Evolutionary conservation across 2,888 invertebrate genomes (phyloP), one percentile per base, ranked within the genome.

Genomic region (Dryocosmus kuriphilus): DNA sequence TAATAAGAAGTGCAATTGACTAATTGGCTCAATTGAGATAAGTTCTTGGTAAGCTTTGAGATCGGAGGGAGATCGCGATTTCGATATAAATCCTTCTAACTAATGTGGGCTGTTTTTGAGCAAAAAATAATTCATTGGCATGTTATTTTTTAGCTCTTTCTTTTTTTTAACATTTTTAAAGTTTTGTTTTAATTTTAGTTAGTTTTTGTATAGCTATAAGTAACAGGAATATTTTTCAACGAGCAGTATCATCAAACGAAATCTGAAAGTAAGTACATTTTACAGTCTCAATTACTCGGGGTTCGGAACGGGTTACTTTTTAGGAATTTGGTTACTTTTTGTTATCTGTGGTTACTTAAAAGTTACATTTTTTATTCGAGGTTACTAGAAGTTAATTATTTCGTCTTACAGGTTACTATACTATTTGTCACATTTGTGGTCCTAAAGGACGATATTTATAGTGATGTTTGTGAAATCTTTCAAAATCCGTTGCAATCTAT

Each of bases 1-100:
- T 55, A 71, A 71, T 71, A 32, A 65, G 24, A 65, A 71, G 51
- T 71, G 71, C 71, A 55, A 71, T 71, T 71, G 51, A 51, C 71
- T 71, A 71, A 71, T 71, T 71, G 71, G 32, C 71, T 71, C 71
- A 71, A 71, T 71, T 71, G 67, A 71, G 67, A 71, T 51, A 71
- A 71, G 51, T 71, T 71, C 67, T 71, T 30, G 51, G 67, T 65
- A 71, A 71, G 67, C 67, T 30, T 71, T 71, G n/a, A 71, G 30
- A 71, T 71, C 46, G 41, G 41, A 65, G 65, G 65, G 65, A 65
- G 65, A 65, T 65, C 16, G 27, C 67, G 16, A 71, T 71, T 71
- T 71, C 27, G 19, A 71, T 27, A 51, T 41, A 65, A 63, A 63
- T 63, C 63, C 35, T 51, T n/a, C 46, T 63, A 32, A 38, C 41